Evolutionary conservation across 2,888 invertebrate genomes (phyloP).

Genomic region (Xanthostigma xanthostigma): DNA sequence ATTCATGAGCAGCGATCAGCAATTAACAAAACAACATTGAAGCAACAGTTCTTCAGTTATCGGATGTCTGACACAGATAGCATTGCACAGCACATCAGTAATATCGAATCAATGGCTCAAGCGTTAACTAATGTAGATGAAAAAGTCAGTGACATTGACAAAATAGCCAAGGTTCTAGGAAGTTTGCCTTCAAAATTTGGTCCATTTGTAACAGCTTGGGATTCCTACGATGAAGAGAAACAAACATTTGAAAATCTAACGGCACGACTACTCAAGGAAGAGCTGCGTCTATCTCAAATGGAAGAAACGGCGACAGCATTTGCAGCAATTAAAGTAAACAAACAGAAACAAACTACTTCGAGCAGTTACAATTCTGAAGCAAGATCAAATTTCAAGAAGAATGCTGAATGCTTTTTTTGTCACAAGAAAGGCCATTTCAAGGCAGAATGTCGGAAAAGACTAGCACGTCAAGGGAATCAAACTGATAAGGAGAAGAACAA

Average conservation of each 20-base stretch:
- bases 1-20: conserved; percentile 9
- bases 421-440: conserved; percentile 3
- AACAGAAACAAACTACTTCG: too few relatives aligned
- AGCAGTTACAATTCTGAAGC: too few relatives aligned
- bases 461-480: background rate
- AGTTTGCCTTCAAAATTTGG: conserved; percentile 5
- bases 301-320: conserved; percentile 1
- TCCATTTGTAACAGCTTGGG: conserved; percentile 4
- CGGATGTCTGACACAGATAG: conserved; percentile 3
- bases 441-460: conserved; percentile 1
- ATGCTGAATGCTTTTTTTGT: background rate
- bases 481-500: too few relatives aligned
- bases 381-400: background rate
- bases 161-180: conserved; percentile 8
- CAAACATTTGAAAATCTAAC: conserved; percentile 8
- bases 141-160: conserved; percentile 7
- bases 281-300: background rate
- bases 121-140: conserved; percentile 7
- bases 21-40: conserved; percentile 10
- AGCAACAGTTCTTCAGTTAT: conserved; percentile 9
- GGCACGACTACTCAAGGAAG: conserved; percentile 3
- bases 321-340: background rate
- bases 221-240: conserved; percentile 6
- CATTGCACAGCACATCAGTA: conserved; percentile 10
- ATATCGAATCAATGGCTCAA: conserved; percentile 9